Percentiles rank a stretch among this genome's conserved stretches.
Conservation (phyloP, 1,140 invertebrate genomes). For the Physella acuta region DNA sequence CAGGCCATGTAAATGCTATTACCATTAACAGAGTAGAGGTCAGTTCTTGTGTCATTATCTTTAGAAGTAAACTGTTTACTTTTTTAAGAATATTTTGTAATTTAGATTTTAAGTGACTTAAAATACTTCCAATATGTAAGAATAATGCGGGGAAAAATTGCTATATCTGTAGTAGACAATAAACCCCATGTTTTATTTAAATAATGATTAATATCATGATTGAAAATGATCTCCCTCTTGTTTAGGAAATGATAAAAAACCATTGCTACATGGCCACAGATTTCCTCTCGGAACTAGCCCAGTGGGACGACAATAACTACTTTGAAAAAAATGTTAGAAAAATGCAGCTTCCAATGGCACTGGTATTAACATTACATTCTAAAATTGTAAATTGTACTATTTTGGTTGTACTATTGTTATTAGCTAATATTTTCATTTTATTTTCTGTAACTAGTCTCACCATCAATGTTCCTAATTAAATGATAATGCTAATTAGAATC, state of each 20-base stretch:
- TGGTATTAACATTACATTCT: slow-evolving; percentile 29
- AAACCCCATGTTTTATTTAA: too few relatives aligned
- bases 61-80: background rate
- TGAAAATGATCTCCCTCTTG: background rate
- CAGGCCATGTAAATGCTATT: slow-evolving; percentile 83
- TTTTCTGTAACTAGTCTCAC: background rate
- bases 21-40: slow-evolving; percentile 83
- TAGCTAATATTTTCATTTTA: background rate
- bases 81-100: too few relatives aligned
- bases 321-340: slow-evolving; percentile 82
- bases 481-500: too few relatives aligned
- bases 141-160: too few relatives aligned
- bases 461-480: background rate
- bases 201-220: too few relatives aligned
- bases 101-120: too few relatives aligned
- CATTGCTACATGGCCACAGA: slow-evolving; percentile 77
- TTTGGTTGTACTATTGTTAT: background rate
- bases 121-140: too few relatives aligned
- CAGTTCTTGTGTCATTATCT: slow-evolving; percentile 28
- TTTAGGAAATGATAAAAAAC: slow-evolving; percentile 77
- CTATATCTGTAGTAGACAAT: too few relatives aligned
- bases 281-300: slow-evolving; percentile 76
- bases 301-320: slow-evolving; percentile 79
- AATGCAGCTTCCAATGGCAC: slow-evolving; percentile 77
- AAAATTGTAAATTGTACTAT: background rate